Percentiles rank a stretch among this genome's conserved stretches.
Evolutionary conservation across 2,888 invertebrate species (phyloP).

Genomic region (Silvanus unidentatus): DNA sequence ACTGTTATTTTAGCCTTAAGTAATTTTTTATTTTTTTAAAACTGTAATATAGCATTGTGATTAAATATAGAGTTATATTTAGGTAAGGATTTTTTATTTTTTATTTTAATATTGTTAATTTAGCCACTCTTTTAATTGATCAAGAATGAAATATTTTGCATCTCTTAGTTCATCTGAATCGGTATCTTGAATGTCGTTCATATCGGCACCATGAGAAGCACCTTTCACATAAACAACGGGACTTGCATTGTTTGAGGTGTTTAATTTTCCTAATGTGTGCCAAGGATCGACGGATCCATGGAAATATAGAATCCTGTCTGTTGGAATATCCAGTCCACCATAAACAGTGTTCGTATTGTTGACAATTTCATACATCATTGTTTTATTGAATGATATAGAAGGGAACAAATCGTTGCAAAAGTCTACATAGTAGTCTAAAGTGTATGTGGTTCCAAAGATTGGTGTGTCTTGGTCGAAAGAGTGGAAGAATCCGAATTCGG

Average conservation of each 20-base stretch:
- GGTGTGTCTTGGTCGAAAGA: conserved; percentile 57
- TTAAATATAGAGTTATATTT: background rate
- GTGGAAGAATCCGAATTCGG: conserved; percentile 81
- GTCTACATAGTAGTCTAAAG: conserved; percentile 54
- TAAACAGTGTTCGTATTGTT: conserved; percentile 52
- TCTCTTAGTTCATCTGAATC: conserved; percentile 20
- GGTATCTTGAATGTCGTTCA: conserved; percentile 13
- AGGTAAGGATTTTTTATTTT: background rate
- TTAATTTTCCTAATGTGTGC: conserved; percentile 50
- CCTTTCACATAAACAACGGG: conserved; percentile 24
- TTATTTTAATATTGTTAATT: conserved; percentile 4
- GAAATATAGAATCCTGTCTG: conserved; percentile 52
- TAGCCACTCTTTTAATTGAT: conserved; percentile 26
- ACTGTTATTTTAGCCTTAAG: too few species aligned
- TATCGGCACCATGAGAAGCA: conserved; percentile 29
- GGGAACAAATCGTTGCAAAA: conserved; percentile 78
- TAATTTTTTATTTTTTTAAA: too few species aligned
- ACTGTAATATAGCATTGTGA: too few species aligned
- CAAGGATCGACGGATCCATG: conserved; percentile 58
- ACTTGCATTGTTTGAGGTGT: conserved; percentile 34
- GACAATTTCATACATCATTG: conserved; percentile 55
- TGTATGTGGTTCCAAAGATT: conserved; percentile 55
- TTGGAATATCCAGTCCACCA: conserved; percentile 48
- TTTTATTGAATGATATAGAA: conserved; percentile 49
- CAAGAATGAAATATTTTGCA: conserved; percentile 20